These are phyloP conservation scores for Geococcyx californianus DNA, from an alignment of 2,113 vertebrate species.

Conservation along the genomic window DNA sequence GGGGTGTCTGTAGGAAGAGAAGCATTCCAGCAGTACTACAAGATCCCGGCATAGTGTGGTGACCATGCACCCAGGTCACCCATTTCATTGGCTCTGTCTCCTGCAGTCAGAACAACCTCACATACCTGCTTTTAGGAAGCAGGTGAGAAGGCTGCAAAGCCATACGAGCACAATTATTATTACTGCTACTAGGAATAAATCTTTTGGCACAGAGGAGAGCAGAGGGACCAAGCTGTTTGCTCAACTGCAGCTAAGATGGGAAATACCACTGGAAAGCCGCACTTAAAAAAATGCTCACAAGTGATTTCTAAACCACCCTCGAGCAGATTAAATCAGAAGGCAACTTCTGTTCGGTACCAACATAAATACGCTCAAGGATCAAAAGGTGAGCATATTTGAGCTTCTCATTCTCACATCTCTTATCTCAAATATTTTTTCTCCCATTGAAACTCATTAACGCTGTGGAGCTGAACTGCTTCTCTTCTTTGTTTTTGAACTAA, in stretches of 20 bases:
- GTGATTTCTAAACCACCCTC: background rate
- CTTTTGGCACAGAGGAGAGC: background rate
- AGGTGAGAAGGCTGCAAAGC: background rate
- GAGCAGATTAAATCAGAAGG: background rate
- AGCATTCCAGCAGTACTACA: fast-evolving
- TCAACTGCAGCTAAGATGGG: background rate
- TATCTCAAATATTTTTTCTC: conserved; percentile 23
- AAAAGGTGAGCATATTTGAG: background rate
- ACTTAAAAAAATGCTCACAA: background rate
- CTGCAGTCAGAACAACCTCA: background rate
- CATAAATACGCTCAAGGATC: background rate
- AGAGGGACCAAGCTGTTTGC: conserved; percentile 3
- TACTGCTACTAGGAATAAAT: background rate
- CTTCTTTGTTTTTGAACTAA: background rate
- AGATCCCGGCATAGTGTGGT: fast-evolving
- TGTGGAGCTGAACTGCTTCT: background rate
- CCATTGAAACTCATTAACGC: background rate
- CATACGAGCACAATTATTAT: background rate
- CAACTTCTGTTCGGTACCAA: background rate
- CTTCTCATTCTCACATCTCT: conserved; percentile 1
- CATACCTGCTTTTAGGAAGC: background rate
- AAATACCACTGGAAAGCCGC: background rate
- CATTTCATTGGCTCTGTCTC: background rate
- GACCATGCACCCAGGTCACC: background rate
- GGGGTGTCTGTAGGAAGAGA: background rate